These are phyloP conservation scores for Asarcornis scutulata DNA, from an alignment of 2,113 vertebrate genomes.

Conservation along the genomic window DNA sequence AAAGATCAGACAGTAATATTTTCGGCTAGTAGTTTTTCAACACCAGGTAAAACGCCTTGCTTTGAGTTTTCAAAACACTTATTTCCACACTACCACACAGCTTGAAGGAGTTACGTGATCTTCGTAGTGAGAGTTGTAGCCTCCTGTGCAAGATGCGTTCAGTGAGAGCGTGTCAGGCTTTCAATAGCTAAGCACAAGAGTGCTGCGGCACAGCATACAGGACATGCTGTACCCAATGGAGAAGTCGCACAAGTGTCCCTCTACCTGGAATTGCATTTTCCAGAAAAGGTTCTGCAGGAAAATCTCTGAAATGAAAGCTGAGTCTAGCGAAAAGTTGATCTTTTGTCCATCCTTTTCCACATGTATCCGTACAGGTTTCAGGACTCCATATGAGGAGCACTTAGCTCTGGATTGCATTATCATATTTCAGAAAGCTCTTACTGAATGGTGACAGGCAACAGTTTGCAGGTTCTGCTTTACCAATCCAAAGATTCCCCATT, in stretches of 20 bases:
- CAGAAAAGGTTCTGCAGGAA: background rate
- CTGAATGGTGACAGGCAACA: background rate
- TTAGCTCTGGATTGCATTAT: background rate
- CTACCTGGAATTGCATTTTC: background rate
- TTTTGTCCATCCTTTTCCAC: background rate
- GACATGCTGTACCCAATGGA: background rate
- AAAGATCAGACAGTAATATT: background rate
- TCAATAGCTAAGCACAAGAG: background rate
- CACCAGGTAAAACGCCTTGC: background rate
- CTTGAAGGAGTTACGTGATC: background rate
- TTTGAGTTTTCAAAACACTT: background rate
- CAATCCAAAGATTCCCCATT: background rate
- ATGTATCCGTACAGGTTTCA: accelerated
- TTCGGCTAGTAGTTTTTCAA: background rate
- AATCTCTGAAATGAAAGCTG: background rate
- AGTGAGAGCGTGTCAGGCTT: background rate
- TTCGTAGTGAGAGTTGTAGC: background rate
- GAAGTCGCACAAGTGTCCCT: accelerated
- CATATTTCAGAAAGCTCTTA: background rate
- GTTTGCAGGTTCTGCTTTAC: background rate
- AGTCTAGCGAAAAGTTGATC: background rate
- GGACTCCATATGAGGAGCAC: background rate
- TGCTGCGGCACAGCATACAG: background rate
- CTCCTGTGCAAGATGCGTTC: background rate
- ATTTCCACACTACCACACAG: background rate